These are phyloP conservation scores for Pteropus rufus DNA, from an alignment of 2,797 vertebrate species.

Conservation along the genomic window DNA sequence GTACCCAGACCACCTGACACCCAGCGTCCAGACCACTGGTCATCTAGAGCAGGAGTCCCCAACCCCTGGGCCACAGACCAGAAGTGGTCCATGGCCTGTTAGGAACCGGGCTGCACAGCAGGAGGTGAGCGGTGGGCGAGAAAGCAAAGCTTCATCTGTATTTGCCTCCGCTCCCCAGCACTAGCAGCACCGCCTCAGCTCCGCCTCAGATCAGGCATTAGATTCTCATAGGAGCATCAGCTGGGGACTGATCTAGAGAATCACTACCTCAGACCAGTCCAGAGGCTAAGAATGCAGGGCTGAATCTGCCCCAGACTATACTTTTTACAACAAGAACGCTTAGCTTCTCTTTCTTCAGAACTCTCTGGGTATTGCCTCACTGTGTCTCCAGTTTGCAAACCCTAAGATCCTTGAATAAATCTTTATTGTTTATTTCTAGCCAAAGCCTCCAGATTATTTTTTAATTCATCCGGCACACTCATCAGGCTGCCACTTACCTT, in stretches of 20 bases:
- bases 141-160: too few species aligned
- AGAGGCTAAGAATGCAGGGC: not conserved
- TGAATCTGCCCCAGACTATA: not conserved
- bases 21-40: not conserved
- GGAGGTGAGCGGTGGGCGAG: too few species aligned
- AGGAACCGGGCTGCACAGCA: too few species aligned
- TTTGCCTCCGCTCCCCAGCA: too few species aligned
- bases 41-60: not conserved
- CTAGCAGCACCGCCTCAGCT: too few species aligned
- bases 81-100: too few species aligned
- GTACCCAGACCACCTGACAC: not conserved
- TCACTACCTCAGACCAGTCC: not conserved
- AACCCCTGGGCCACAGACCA: too few species aligned
- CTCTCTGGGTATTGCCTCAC: not conserved
- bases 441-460: not conserved
- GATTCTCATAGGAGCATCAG: too few species aligned
- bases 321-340: not conserved
- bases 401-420: not conserved
- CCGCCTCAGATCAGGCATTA: too few species aligned
- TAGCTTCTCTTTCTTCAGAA: not conserved
- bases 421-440: not conserved
- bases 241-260: not conserved
- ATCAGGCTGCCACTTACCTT: not conserved
- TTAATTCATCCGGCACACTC: not conserved
- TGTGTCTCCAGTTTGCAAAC: not conserved